Conservation (phyloP, 2,888 invertebrate species). For the Oxytorus armatus region DNA sequence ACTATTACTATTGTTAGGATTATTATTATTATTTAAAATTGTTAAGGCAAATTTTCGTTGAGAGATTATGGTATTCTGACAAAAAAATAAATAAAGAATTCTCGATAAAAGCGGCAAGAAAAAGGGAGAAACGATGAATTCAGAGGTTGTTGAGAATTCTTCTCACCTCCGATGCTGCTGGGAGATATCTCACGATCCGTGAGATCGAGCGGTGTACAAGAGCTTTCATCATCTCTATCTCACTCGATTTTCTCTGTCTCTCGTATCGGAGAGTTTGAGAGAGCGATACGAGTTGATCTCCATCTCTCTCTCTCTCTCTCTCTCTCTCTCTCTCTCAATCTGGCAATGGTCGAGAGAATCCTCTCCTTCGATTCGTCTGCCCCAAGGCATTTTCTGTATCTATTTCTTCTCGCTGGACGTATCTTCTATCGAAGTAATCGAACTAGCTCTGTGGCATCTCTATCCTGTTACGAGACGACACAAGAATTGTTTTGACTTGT, state of each 20-base stretch:
- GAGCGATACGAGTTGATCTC: conserved; percentile 1
- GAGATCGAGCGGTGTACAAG: conserved; percentile 55
- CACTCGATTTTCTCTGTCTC: conserved; percentile 21
- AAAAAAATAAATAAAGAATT: conserved; percentile 6
- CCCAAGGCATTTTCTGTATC: conserved; percentile 48
- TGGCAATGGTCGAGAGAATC: conserved; percentile 37
- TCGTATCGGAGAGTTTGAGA: conserved; percentile 40
- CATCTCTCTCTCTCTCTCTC: conserved; percentile 10
- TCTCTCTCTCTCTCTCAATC: conserved; percentile 13
- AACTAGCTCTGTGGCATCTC: neutral
- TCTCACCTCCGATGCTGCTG: conserved; percentile 51
- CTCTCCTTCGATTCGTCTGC: conserved; percentile 44
- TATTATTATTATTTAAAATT: conserved; percentile 5
- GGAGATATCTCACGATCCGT: conserved; percentile 65
- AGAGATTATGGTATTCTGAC: no score
- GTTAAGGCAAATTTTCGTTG: no score
- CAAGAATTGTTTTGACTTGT: neutral
- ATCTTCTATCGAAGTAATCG: conserved; percentile 38
- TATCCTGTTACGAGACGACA: neutral
- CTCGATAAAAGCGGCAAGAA: conserved; percentile 22
- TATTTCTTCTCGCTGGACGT: conserved; percentile 27
- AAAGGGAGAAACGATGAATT: conserved; percentile 37
- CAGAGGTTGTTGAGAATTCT: conserved; percentile 50
- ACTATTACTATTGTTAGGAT: neutral
- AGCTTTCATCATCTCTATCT: conserved; percentile 55